Evolutionary conservation across 2,888 invertebrate species (phyloP).

Genomic region (Callimorpha dominula): DNA sequence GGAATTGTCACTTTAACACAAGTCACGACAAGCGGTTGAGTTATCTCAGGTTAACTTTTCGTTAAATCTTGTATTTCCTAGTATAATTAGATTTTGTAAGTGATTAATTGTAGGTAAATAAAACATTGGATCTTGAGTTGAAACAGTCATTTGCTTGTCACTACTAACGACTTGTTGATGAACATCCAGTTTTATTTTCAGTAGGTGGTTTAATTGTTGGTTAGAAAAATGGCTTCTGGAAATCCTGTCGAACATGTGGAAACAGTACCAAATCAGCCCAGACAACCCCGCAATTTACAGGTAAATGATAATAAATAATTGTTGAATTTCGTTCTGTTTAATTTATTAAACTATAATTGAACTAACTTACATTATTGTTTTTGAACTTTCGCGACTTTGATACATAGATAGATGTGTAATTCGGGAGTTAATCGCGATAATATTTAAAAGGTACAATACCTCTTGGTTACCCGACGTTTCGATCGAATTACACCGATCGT

Average conservation of each 20-base stretch:
- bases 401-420: too few species aligned
- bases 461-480: too few species aligned
- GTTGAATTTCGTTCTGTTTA: background rate
- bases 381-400: too few species aligned
- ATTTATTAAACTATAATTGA: too few species aligned
- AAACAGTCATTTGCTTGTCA: background rate
- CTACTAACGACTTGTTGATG: background rate
- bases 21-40: background rate
- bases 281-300: conserved; percentile 77
- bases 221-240: conserved; percentile 65
- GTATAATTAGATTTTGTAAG: background rate
- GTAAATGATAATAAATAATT: conserved; percentile 46
- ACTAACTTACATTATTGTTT: too few species aligned
- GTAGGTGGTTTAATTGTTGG: background rate
- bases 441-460: too few species aligned
- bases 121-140: background rate
- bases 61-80: background rate
- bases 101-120: background rate
- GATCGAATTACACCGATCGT: too few species aligned
- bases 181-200: background rate
- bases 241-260: conserved; percentile 54
- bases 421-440: too few species aligned
- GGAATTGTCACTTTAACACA: background rate
- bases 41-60: background rate
- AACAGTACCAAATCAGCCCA: conserved; percentile 62